Evolutionary conservation across 2,888 invertebrate genomes (phyloP).

Genomic region (Electrophaes corylata): DNA sequence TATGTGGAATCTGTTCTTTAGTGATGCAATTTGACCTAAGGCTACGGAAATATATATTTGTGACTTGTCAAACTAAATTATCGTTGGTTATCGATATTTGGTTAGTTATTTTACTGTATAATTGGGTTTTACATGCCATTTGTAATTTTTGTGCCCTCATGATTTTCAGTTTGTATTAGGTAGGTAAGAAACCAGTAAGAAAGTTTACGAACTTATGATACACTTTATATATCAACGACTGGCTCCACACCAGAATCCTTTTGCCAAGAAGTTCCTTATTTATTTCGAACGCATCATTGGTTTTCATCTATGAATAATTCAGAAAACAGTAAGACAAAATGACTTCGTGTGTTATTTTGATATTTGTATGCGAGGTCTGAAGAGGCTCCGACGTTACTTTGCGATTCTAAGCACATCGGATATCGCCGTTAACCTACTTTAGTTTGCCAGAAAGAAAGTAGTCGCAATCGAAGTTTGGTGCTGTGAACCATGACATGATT

Average conservation of each 20-base stretch:
- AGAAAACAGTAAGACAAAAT: constrained; percentile 28
- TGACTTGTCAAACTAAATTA: background rate
- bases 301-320: constrained; percentile 34
- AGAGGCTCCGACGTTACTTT: constrained; percentile 54
- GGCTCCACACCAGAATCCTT: too few species aligned
- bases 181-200: background rate
- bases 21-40: constrained; percentile 5
- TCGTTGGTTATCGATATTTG: background rate
- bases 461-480: constrained; percentile 46
- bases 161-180: background rate
- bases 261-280: background rate
- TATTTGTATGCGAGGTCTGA: constrained; percentile 63
- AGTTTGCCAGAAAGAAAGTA: constrained; percentile 75
- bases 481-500: constrained; percentile 53
- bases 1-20: constrained; percentile 14
- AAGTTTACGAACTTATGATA: background rate
- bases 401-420: constrained; percentile 70
- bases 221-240: background rate
- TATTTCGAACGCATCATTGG: constrained; percentile 15
- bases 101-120: background rate
- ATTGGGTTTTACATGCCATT: too few species aligned
- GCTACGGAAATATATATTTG: constrained; percentile 8
- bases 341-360: constrained; percentile 17
- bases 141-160: background rate
- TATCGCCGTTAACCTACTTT: constrained; percentile 78